Evolutionary conservation across 1,140 invertebrate genomes (phyloP).

Genomic region (Rhizoglyphus robini): DNA sequence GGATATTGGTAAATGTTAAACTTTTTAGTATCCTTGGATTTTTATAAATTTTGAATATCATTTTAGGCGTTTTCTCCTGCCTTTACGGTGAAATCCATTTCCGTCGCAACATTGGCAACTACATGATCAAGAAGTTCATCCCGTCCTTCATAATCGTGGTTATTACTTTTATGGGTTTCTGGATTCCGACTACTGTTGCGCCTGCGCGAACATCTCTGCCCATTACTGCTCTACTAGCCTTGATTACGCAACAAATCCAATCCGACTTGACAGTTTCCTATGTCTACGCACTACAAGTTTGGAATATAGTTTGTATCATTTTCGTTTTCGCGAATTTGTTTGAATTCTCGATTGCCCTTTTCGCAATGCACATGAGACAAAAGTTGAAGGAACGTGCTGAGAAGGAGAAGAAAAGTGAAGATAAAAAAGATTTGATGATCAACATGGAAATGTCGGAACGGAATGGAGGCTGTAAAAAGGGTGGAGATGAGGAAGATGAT

Average conservation of each 20-base stretch:
- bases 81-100: constrained; percentile 8
- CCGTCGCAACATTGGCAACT: constrained; percentile 16
- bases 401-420: background rate
- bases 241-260: constrained; percentile 53
- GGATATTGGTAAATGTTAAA: background rate
- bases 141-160: constrained; percentile 22
- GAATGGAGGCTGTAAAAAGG: too few species aligned
- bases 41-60: background rate
- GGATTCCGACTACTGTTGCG: constrained; percentile 34
- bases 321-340: constrained; percentile 68
- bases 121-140: constrained; percentile 18
- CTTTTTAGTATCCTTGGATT: too few species aligned
- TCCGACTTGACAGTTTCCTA: constrained; percentile 35
- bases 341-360: constrained; percentile 63
- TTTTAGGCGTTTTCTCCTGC: constrained; percentile 18
- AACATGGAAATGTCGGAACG: background rate
- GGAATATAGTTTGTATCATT: constrained; percentile 54
- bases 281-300: constrained; percentile 41
- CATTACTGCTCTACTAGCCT: constrained; percentile 45
- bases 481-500: too few species aligned
- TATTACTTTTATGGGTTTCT: constrained; percentile 23
- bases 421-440: background rate
- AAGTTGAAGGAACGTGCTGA: too few species aligned
- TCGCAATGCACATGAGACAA: background rate
- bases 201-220: constrained; percentile 43